phyloP scores from a whole-genome alignment of 1,140 invertebrate species.

The Linepithema humile region DNA sequence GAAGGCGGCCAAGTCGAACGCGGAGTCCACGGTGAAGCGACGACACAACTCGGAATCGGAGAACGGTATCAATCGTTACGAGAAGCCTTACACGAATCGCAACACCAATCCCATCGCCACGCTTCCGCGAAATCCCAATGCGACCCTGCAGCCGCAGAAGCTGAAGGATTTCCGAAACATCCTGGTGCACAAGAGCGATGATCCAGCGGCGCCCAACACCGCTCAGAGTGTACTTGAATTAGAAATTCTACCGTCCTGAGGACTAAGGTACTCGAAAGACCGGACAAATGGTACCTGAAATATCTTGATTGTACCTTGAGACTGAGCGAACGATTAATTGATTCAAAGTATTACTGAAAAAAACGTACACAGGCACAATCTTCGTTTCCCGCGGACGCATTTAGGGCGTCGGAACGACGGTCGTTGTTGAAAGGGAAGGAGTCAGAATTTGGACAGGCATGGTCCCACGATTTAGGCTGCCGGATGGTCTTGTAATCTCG shows the following conservation, averaged over 20 bases:
- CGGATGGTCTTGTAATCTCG: background rate
- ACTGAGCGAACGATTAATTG: background rate
- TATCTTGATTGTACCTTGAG: no score
- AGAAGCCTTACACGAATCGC: conserved; percentile 66
- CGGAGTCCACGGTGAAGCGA: conserved; percentile 68
- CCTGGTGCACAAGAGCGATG: conserved; percentile 77
- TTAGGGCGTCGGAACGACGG: background rate
- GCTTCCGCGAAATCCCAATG: conserved; percentile 75
- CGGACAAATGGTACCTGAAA: conserved; percentile 1
- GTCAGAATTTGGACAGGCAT: background rate
- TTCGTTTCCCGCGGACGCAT: background rate
- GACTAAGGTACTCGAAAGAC: conserved; percentile 30
- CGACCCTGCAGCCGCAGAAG: conserved; percentile 67
- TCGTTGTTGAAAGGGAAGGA: background rate
- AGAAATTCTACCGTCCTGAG: conserved; percentile 82
- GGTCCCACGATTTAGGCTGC: background rate
- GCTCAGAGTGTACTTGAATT: conserved; percentile 80
- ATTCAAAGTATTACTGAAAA: conserved; percentile 7
- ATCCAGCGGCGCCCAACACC: conserved; percentile 60
- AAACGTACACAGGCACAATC: background rate
- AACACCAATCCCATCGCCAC: conserved; percentile 81
- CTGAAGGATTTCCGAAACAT: conserved; percentile 72
- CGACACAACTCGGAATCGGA: conserved; percentile 82
- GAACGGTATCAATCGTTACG: conserved; percentile 74
- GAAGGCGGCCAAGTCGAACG: conserved; percentile 45